Conservation (phyloP, 2,113 vertebrate species). For the Psittacula cyanocephala region DNA sequence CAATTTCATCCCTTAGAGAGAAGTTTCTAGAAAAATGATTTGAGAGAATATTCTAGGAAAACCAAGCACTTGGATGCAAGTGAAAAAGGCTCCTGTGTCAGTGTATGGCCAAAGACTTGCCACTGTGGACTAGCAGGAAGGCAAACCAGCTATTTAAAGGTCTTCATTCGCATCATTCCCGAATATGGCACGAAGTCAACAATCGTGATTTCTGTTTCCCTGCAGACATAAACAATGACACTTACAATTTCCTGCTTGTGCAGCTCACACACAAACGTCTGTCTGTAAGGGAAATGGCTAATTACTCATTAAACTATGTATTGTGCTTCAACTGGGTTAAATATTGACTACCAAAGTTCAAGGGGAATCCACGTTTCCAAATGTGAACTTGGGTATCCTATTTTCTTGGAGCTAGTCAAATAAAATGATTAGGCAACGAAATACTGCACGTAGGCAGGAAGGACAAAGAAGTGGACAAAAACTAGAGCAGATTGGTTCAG, state of each 20-base stretch:
- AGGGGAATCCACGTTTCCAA: neutral
- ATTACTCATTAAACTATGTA: constrained; percentile 61
- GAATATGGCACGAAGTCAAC: constrained; percentile 53
- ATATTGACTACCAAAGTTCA: constrained; percentile 20
- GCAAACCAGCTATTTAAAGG: neutral
- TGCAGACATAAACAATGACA: constrained; percentile 78
- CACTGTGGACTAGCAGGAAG: neutral
- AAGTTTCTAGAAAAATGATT: neutral
- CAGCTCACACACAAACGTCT: constrained; percentile 1
- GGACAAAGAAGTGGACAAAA: neutral
- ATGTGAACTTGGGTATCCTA: neutral
- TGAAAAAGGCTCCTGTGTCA: neutral
- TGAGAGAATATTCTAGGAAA: neutral
- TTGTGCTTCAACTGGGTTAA: constrained; percentile 29
- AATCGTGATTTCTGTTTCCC: constrained; percentile 67
- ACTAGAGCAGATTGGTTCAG: neutral
- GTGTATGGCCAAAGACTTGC: neutral
- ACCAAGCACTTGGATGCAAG: neutral
- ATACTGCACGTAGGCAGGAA: neutral
- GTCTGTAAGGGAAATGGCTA: constrained; percentile 13
- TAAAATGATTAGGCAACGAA: neutral
- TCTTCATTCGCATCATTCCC: neutral
- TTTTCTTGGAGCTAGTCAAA: neutral
- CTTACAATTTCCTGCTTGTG: constrained; percentile 73
- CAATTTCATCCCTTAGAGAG: neutral